These are phyloP conservation scores for Lemur catta DNA, from an alignment of 2,797 vertebrate species.

Conservation along the genomic window DNA sequence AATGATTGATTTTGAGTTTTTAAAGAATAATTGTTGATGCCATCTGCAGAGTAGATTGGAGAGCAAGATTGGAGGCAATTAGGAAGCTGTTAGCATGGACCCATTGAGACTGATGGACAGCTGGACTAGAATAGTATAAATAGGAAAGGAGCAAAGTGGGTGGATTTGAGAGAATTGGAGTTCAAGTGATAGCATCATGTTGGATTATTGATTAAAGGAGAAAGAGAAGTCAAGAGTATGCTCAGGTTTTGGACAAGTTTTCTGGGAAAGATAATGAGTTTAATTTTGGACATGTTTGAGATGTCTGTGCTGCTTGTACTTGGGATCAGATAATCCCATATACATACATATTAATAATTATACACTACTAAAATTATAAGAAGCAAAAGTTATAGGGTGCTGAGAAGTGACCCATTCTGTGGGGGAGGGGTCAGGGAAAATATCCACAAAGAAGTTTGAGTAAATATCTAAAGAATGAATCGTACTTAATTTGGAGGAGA, in stretches of 20 bases:
- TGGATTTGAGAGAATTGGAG: background rate
- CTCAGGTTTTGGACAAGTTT: background rate
- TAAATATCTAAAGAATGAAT: conserved; percentile 36
- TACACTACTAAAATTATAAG: background rate
- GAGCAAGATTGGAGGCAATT: background rate
- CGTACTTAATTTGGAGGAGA: conserved; percentile 36
- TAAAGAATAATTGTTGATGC: background rate
- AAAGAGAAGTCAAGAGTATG: background rate
- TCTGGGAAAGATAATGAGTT: background rate
- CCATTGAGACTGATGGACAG: background rate
- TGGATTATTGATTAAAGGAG: background rate
- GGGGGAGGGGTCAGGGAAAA: background rate
- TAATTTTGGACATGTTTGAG: background rate
- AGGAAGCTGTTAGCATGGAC: background rate
- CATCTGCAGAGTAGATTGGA: background rate
- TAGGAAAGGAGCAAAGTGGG: background rate
- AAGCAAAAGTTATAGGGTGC: background rate
- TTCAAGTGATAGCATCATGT: background rate
- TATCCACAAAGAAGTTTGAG: conserved; percentile 22
- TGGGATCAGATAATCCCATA: background rate
- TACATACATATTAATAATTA: background rate
- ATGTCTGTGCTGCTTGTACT: background rate
- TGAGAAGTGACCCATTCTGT: background rate
- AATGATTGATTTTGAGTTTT: background rate
- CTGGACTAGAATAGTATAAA: background rate